Conservation (phyloP, 2,113 vertebrate genomes). For the Cinclus mexicanus region DNA sequence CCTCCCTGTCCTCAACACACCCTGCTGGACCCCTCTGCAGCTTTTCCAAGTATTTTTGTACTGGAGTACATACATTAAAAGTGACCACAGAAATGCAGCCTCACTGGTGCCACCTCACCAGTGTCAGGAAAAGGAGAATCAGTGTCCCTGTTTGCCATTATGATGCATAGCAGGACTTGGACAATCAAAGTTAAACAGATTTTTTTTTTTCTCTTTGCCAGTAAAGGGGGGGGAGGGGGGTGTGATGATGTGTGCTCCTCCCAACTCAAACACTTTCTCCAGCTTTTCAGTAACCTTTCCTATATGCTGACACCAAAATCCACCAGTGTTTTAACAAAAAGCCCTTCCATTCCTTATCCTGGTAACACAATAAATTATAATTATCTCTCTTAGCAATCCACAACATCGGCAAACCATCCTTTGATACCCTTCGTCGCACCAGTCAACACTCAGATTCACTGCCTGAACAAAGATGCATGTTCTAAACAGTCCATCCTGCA, state of each 20-base stretch:
- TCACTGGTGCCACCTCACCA: neutral
- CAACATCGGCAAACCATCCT: neutral
- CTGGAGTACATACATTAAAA: neutral
- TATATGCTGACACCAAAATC: neutral
- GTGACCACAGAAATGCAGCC: neutral
- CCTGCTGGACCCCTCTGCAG: neutral
- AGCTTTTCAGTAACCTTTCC: neutral
- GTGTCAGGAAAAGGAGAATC: neutral
- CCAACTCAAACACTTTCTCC: neutral
- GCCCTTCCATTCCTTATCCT: neutral
- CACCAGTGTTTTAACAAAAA: neutral
- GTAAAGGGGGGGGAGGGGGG: rapidly evolving
- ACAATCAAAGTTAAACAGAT: neutral
- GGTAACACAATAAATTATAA: neutral
- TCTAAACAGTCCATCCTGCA: neutral
- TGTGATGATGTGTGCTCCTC: neutral
- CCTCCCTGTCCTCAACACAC: neutral
- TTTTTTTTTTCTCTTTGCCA: neutral
- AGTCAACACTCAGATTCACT: neutral
- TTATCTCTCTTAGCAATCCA: neutral
- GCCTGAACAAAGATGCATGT: neutral
- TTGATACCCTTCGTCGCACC: neutral
- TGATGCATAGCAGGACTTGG: neutral
- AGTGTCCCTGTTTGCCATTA: neutral
- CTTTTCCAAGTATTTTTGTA: neutral